Evolutionary conservation across 2,888 invertebrate genomes (phyloP), one percentile per base, ranked within the genome.

Genomic region (Lamproptera curius): DNA sequence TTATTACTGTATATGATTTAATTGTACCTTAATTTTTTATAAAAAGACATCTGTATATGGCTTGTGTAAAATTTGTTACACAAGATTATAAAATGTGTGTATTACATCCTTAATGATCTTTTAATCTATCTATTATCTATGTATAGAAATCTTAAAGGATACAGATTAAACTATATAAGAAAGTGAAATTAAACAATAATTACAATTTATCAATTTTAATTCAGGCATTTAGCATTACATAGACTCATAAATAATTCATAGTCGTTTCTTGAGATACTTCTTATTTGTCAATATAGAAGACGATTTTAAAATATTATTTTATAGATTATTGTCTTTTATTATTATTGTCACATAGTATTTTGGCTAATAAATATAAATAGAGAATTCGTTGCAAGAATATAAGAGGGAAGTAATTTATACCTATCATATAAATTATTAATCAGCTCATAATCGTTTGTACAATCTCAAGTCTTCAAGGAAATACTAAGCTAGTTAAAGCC

Each of bases 401-500:
- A 15, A 48, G 40, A 49, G 16, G 5, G 35, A 44, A 43, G 13
- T 43, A 43, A 20, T 33, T 39, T 43, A 44, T 20, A 36, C 13
- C 34, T 39, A 39, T 34, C 6, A 38, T 43, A 40, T 20, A 38
- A 42, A 35, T 38, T 26, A 35, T 49, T 28, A 5, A 17, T 20
- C 28, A 44, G 49, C 49, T 61, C 59, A 58, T 61, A 46, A 57
- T 59, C 57, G 61, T 79, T 78, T 79, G 77, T 81, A 81, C 80
- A 77, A 63, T 80, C 82, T 83, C 82, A 73, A 78, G 83, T 83
- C 82, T 83, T 84, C 73, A 76, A 64, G 75, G 67, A 79, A 76
- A 78, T 65, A 70, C 84, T 85, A 85, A 84, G 72, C 84, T 86
- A 86, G 59, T 86, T 86, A 86, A 86, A 86, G 85, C 85, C 76